Evolutionary conservation across 2,888 invertebrate genomes (phyloP).

Genomic region (Tachina grossa): DNA sequence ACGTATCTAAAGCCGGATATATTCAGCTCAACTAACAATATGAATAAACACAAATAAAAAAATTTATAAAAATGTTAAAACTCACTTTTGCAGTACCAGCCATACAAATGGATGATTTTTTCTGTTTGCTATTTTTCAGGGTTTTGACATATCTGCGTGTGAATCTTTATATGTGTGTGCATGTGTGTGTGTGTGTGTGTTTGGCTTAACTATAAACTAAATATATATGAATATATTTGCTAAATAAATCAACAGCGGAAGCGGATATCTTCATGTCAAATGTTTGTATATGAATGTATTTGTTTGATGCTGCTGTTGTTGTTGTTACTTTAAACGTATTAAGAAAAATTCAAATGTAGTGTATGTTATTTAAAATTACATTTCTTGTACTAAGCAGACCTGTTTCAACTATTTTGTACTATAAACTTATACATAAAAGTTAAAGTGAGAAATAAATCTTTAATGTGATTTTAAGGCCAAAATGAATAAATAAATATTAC

Average conservation of each 20-base stretch:
- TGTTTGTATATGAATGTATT: background rate
- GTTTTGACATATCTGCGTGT: no score
- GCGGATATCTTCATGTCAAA: conserved; percentile 50
- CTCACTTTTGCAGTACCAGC: background rate
- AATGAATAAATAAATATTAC: no score
- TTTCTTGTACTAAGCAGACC: background rate
- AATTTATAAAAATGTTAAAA: background rate
- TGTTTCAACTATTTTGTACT: no score
- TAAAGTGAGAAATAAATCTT: no score
- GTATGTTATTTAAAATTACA: background rate
- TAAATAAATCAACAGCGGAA: conserved; percentile 63
- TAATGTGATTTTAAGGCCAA: no score
- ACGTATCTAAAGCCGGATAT: background rate
- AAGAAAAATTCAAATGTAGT: background rate
- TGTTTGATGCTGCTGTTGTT: background rate
- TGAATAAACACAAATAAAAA: background rate
- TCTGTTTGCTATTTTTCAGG: background rate
- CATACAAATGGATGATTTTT: background rate
- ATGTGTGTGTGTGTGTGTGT: background rate
- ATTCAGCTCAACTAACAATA: background rate
- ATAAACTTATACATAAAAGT: no score
- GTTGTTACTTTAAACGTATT: background rate
- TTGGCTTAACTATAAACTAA: background rate
- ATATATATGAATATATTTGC: conserved; percentile 29
- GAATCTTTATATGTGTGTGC: background rate